These are phyloP conservation scores for Tadarida brasiliensis DNA, from an alignment of 2,797 vertebrate species.

Conservation along the genomic window DNA sequence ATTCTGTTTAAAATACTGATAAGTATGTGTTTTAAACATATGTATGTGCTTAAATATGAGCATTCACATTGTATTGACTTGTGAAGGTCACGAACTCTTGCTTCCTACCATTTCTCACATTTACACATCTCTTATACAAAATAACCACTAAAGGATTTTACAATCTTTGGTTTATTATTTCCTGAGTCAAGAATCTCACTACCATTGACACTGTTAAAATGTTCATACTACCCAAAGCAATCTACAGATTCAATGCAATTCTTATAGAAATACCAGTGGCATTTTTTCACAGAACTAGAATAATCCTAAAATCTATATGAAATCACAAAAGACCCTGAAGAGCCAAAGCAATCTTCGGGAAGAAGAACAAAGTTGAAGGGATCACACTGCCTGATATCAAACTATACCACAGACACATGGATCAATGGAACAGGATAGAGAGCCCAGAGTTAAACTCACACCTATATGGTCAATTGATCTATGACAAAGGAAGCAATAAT, in stretches of 20 bases:
- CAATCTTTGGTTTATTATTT: neutral
- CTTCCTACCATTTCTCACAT: neutral
- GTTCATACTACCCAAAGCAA: too few relatives aligned
- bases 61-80: neutral
- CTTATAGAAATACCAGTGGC: neutral
- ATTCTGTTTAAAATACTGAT: neutral
- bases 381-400: neutral
- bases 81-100: neutral
- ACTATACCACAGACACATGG: neutral
- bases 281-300: neutral
- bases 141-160: neutral
- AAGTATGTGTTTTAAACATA: neutral
- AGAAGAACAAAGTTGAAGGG: neutral
- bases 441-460: neutral
- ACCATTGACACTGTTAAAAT: neutral
- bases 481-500: neutral
- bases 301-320: neutral
- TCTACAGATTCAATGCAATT: too few relatives aligned
- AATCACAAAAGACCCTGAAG: neutral
- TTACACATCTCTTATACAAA: neutral
- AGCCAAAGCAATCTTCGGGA: neutral
- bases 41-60: neutral
- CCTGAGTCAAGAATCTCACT: neutral
- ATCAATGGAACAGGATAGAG: neutral
- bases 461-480: neutral